A percentile compares a stretch with the other conserved stretches of the same genome.
Conservation (phyloP, 2,797 vertebrate genomes). For the Phaenicophaeus curvirostris region DNA sequence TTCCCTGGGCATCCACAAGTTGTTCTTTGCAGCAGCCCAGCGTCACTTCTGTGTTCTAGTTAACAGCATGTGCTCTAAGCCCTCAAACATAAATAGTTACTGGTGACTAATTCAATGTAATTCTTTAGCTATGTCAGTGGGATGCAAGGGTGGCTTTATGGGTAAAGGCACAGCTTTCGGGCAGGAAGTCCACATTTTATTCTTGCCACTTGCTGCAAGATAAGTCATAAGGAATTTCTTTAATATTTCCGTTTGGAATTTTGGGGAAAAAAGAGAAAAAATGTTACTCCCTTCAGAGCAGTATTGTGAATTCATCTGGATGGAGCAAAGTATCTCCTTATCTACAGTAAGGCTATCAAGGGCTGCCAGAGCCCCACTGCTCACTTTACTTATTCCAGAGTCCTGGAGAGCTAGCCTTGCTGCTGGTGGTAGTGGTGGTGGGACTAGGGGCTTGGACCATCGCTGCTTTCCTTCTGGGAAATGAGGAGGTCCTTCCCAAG, state of each 20-base stretch:
- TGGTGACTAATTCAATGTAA: constrained; percentile 60
- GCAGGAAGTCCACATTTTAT: constrained; percentile 54
- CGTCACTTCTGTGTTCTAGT: constrained; percentile 30
- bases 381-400: background rate
- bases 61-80: constrained; percentile 41
- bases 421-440: background rate
- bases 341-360: background rate
- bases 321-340: background rate
- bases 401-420: background rate
- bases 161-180: constrained; percentile 56
- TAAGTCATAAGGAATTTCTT: constrained; percentile 56
- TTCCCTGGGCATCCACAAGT: constrained; percentile 37
- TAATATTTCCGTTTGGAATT: constrained; percentile 45
- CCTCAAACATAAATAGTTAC: constrained; percentile 34
- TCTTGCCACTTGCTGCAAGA: constrained; percentile 48
- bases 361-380: background rate
- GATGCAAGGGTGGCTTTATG: constrained; percentile 37
- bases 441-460: background rate
- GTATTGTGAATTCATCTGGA: constrained; percentile 36
- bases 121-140: constrained; percentile 67
- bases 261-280: constrained; percentile 22
- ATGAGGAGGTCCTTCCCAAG: background rate
- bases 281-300: background rate
- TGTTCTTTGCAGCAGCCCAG: constrained; percentile 19
- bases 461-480: background rate